These are phyloP conservation scores for Lochmaea capreae DNA, from an alignment of 2,888 invertebrate genomes.

Conservation along the genomic window DNA sequence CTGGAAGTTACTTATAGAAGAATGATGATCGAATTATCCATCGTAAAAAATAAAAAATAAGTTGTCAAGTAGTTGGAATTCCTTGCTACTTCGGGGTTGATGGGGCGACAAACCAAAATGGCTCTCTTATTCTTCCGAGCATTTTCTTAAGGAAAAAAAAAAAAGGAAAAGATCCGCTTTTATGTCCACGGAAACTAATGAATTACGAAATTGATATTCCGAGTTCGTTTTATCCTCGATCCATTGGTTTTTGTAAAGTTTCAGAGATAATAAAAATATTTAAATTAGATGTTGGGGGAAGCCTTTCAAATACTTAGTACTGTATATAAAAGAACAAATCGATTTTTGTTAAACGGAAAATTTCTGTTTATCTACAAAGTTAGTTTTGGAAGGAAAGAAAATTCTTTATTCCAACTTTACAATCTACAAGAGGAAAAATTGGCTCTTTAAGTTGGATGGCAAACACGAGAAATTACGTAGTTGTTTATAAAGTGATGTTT, in stretches of 20 bases:
- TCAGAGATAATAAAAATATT: slow-evolving; percentile 6
- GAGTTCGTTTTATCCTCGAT: slow-evolving; percentile 2
- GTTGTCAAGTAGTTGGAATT: slow-evolving; percentile 4
- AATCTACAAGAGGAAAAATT: no score
- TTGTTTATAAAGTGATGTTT: no score
- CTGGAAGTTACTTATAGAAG: background rate
- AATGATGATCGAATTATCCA: slow-evolving; percentile 4
- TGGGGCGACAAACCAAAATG: slow-evolving; percentile 7
- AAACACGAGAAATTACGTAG: no score
- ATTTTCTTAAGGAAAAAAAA: background rate
- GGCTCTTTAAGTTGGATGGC: no score
- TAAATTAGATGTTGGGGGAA: background rate
- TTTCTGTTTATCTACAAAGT: no score
- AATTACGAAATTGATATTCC: slow-evolving; percentile 15
- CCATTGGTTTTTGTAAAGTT: slow-evolving; percentile 11
- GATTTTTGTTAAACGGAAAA: background rate
- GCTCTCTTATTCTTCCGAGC: slow-evolving; percentile 3
- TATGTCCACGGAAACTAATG: slow-evolving; percentile 6
- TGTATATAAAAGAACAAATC: background rate
- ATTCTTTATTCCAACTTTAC: no score
- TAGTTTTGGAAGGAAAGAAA: no score
- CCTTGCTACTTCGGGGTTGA: background rate
- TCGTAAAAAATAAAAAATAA: slow-evolving; percentile 1
- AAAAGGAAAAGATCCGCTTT: background rate
- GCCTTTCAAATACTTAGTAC: background rate